Evolutionary conservation across 2,888 invertebrate genomes (phyloP).

Genomic region (Ochropleura leucogaster): DNA sequence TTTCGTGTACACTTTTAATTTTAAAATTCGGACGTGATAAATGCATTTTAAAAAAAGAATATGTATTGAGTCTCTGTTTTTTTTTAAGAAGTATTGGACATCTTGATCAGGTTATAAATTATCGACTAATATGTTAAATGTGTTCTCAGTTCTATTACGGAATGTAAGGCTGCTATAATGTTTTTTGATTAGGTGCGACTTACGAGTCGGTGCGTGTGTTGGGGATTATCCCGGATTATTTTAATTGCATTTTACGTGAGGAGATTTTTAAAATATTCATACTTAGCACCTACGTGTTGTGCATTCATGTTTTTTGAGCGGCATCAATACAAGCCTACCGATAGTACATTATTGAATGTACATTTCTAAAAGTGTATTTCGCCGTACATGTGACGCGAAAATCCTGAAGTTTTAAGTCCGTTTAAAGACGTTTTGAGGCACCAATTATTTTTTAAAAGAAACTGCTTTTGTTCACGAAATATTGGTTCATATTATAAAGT

Average conservation of each 20-base stretch:
- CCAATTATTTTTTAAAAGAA: neutral
- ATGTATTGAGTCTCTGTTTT: conserved; percentile 16
- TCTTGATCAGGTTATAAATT: conserved; percentile 33
- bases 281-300: conserved; percentile 42
- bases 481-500: neutral
- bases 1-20: conserved; percentile 21
- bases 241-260: conserved; percentile 47
- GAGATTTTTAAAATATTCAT: conserved; percentile 45
- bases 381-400: neutral
- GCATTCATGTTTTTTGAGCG: conserved; percentile 3
- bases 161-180: conserved; percentile 47
- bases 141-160: conserved; percentile 47
- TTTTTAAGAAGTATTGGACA: conserved; percentile 13
- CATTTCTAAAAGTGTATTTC: neutral
- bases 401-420: neutral
- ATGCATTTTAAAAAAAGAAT: conserved; percentile 28
- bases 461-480: neutral
- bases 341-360: neutral
- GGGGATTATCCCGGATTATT: conserved; percentile 46
- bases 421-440: neutral
- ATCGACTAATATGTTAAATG: conserved; percentile 44
- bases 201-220: conserved; percentile 40
- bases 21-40: conserved; percentile 32
- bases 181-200: conserved; percentile 42
- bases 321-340: neutral